A percentile compares a stretch with the other conserved stretches of the same genome.
phyloP scores from a whole-genome alignment of 2,113 vertebrate genomes.

The Melanocharis versteri region DNA sequence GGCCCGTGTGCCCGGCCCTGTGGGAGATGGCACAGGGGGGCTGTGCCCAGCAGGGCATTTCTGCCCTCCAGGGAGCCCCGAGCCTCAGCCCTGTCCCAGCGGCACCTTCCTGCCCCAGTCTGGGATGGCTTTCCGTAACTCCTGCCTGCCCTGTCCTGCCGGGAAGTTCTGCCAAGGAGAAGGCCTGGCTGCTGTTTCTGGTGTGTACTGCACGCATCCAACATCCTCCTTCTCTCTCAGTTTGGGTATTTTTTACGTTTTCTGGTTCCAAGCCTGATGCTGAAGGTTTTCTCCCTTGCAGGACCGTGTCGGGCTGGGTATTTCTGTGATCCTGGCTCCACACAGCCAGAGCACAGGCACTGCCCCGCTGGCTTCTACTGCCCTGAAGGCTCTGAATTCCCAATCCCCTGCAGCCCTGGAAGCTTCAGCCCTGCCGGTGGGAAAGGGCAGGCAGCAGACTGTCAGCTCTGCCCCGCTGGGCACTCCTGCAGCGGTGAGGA shows the following conservation, averaged over 20 bases:
- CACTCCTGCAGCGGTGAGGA: slow-evolving; percentile 71
- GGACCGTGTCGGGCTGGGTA: slow-evolving; percentile 66
- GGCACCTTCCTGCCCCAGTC: slow-evolving; percentile 74
- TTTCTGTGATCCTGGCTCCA: slow-evolving; percentile 70
- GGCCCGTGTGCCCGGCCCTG: slow-evolving; percentile 70
- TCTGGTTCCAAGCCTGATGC: not conserved
- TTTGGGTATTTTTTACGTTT: not conserved
- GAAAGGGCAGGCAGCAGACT: slow-evolving; percentile 67
- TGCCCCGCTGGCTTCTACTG: slow-evolving; percentile 82
- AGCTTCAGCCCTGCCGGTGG: slow-evolving; percentile 72
- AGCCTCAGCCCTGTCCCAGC: slow-evolving; percentile 75
- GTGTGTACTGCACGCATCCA: not conserved
- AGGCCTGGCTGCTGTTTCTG: slow-evolving; percentile 66
- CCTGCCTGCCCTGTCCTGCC: slow-evolving; percentile 77
- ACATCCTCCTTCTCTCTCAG: too few relatives aligned
- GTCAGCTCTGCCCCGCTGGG: slow-evolving; percentile 74
- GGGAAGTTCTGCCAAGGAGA: slow-evolving; percentile 77
- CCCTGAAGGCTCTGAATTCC: slow-evolving; percentile 70
- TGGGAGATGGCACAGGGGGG: slow-evolving; percentile 54
- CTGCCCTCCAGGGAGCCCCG: slow-evolving; percentile 78
- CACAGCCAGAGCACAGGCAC: slow-evolving; percentile 56
- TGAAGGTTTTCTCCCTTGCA: slow-evolving; percentile 28
- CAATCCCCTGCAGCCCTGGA: slow-evolving; percentile 72
- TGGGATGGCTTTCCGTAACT: slow-evolving; percentile 63
- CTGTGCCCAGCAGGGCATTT: slow-evolving; percentile 80